phyloP scores from a whole-genome alignment of 2,797 vertebrate genomes.

The Notoglanidium macrostoma region DNA sequence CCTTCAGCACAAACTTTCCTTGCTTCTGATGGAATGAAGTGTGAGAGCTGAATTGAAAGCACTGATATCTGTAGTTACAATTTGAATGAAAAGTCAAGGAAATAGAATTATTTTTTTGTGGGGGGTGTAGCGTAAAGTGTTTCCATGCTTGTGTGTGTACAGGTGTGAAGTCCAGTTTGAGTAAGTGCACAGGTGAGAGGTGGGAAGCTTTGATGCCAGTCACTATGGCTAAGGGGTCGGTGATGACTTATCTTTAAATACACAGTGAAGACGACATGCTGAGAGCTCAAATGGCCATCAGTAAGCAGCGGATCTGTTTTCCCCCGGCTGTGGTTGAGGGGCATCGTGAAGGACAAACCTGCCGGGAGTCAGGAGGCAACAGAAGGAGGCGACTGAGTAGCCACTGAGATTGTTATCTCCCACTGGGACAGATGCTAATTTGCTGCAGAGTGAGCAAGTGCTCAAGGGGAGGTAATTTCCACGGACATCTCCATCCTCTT shows the following conservation, averaged over 20 bases:
- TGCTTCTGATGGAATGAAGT: background rate
- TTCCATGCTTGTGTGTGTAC: background rate
- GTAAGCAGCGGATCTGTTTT: background rate
- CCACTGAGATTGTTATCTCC: background rate
- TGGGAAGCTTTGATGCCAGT: background rate
- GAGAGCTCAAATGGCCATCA: background rate
- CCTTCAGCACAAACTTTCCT: slow-evolving; percentile 4
- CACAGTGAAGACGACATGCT: background rate
- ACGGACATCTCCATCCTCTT: background rate
- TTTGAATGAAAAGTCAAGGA: slow-evolving; percentile 17
- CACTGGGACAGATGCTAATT: slow-evolving; percentile 30
- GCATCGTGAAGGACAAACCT: slow-evolving; percentile 10
- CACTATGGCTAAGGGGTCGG: background rate
- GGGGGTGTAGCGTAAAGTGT: background rate
- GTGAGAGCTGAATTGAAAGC: slow-evolving; percentile 11
- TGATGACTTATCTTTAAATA: background rate
- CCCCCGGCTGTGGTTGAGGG: background rate
- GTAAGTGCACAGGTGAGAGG: background rate
- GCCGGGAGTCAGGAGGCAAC: background rate
- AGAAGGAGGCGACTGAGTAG: background rate
- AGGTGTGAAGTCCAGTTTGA: background rate
- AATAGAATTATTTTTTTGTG: background rate
- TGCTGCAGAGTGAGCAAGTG: slow-evolving; percentile 8
- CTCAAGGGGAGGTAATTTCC: slow-evolving; percentile 22
- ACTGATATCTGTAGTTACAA: slow-evolving; percentile 14